Evolutionary conservation across 2,797 vertebrate species (phyloP).

Genomic region (Balearica regulorum): DNA sequence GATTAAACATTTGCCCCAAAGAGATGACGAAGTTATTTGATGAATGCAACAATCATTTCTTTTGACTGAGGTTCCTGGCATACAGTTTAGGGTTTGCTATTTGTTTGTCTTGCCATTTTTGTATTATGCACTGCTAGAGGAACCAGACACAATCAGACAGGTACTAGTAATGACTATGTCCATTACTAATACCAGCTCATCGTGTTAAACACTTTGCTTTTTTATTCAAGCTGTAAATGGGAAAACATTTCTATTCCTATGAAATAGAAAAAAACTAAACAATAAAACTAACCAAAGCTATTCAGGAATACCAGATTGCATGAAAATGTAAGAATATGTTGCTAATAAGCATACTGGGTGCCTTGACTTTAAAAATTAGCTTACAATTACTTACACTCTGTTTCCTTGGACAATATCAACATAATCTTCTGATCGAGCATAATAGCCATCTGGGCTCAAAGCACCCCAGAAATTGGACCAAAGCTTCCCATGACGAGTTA

Average conservation of each 20-base stretch:
- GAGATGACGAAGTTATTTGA: not conserved
- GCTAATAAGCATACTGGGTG: not conserved
- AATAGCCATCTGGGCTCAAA: constrained; percentile 93
- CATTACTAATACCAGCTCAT: not conserved
- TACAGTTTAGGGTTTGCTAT: not conserved
- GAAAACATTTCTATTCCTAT: not conserved
- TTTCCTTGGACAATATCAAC: constrained; percentile 95
- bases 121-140: not conserved
- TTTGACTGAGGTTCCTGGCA: not conserved
- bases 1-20: not conserved
- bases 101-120: not conserved
- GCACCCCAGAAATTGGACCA: constrained; percentile 99
- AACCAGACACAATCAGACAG: not conserved
- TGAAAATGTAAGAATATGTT: not conserved
- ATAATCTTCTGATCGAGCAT: constrained; percentile 96
- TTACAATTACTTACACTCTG: constrained; percentile 84
- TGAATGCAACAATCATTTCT: not conserved
- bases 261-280: not conserved
- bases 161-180: not conserved
- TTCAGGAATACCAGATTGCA: not conserved
- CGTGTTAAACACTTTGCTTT: rapidly evolving
- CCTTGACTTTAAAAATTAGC: not conserved
- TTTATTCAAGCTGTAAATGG: not conserved
- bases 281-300: not conserved
- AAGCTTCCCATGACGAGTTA: constrained; percentile 92